These are phyloP conservation scores for Rostratula benghalensis DNA, from an alignment of 2,113 vertebrate species.

Conservation along the genomic window DNA sequence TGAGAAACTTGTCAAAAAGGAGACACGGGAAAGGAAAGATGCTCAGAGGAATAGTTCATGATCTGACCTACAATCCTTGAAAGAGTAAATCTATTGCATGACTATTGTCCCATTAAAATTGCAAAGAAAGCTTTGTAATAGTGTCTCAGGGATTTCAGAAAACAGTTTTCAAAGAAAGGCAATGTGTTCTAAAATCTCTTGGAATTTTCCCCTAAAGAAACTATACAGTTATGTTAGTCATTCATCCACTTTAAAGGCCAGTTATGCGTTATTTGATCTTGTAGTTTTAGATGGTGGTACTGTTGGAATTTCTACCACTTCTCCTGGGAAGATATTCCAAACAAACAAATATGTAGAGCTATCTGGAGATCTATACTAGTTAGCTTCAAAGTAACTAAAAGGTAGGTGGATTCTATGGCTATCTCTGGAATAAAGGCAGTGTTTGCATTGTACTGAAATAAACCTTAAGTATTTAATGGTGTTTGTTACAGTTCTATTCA, in stretches of 20 bases:
- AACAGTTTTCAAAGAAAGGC: background rate
- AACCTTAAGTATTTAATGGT: background rate
- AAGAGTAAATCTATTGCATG: background rate
- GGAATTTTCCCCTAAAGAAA: background rate
- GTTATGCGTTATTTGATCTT: background rate
- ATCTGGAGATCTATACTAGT: background rate
- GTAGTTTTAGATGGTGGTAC: background rate
- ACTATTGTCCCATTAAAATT: background rate
- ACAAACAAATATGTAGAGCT: background rate
- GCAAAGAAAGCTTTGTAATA: background rate
- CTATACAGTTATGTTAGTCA: background rate
- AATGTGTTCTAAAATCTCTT: background rate
- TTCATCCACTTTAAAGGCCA: background rate
- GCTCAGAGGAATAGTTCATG: background rate
- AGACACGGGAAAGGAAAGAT: background rate
- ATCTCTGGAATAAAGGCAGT: background rate
- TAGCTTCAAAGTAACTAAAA: background rate
- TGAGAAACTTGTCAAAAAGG: constrained; percentile 24
- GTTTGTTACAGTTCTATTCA: background rate
- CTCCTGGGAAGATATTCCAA: background rate
- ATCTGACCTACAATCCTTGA: background rate
- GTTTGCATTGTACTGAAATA: background rate
- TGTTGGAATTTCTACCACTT: background rate
- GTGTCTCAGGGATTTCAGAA: background rate
- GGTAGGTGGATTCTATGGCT: background rate